Percentiles rank a stretch among this genome's conserved stretches.
phyloP scores from a whole-genome alignment of 30 jellyfish, hydroid and myxozoan genomes.

The Clytia hemisphaerica region DNA sequence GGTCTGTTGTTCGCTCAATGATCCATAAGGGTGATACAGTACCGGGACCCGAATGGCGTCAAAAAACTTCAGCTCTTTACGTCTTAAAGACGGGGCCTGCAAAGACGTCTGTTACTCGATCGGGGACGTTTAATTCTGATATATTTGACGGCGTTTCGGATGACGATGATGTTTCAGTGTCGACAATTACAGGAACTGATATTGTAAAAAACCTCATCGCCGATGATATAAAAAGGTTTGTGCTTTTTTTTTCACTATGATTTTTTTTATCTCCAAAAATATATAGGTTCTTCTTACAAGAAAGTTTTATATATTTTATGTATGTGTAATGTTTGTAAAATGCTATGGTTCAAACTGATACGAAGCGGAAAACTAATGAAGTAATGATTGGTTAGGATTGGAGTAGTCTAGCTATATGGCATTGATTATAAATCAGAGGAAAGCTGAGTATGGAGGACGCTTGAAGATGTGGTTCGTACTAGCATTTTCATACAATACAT shows the following conservation, averaged over 20 bases:
- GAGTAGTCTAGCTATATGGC: no score
- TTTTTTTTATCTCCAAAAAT: no score
- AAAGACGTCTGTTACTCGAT: slow-evolving; percentile 30
- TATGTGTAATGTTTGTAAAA: no score
- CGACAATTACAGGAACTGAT: slow-evolving; percentile 84
- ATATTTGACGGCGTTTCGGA: neutral
- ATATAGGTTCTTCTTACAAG: no score
- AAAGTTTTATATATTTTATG: no score
- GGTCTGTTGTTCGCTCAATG: slow-evolving; percentile 72
- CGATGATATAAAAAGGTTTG: slow-evolving; percentile 56
- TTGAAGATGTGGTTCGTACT: no score
- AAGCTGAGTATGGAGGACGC: no score
- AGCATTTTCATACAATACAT: no score
- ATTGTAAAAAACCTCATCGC: slow-evolving; percentile 67
- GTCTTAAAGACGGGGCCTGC: slow-evolving; percentile 53
- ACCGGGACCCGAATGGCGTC: slow-evolving; percentile 70
- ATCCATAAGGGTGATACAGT: slow-evolving; percentile 45
- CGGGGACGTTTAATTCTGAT: slow-evolving; percentile 16
- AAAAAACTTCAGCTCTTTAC: slow-evolving; percentile 57
- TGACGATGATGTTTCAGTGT: slow-evolving; percentile 91
- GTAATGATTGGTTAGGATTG: no score
- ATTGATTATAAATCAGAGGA: no score
- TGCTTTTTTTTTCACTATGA: neutral
- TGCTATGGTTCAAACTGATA: no score
- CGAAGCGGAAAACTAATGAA: no score